These are phyloP conservation scores for Chelonia mydas DNA, from an alignment of 2,797 vertebrate genomes.

Conservation along the genomic window DNA sequence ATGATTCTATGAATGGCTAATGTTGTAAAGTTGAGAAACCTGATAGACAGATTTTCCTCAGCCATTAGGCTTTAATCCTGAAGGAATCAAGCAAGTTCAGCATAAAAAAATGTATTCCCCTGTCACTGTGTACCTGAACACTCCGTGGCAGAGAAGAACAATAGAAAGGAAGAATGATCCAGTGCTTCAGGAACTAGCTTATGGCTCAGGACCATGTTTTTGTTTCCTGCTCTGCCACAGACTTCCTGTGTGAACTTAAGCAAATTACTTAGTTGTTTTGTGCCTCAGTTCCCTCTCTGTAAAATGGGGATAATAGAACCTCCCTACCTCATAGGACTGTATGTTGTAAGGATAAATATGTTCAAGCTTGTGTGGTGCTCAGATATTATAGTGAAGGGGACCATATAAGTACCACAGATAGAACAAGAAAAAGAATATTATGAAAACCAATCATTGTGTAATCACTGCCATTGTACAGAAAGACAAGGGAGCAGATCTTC, in stretches of 20 bases:
- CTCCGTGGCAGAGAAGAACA: not conserved
- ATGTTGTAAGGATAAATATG: constrained; percentile 5
- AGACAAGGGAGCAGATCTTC: not conserved
- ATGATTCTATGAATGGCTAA: not conserved
- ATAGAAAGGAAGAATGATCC: not conserved
- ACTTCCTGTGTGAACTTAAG: not conserved
- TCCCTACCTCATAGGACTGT: not conserved
- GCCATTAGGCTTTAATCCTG: not conserved
- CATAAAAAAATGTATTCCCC: not conserved
- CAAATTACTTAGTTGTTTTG: rapidly evolving
- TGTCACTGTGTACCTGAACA: not conserved
- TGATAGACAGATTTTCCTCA: not conserved
- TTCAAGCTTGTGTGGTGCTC: constrained; percentile 8
- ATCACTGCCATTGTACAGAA: not conserved
- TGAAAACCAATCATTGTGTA: constrained; percentile 63
- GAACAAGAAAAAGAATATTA: constrained; percentile 38
- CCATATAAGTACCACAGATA: constrained; percentile 7
- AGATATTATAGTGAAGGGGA: not conserved
- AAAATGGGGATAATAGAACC: constrained; percentile 5
- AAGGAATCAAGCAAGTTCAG: not conserved
- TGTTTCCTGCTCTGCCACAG: not conserved
- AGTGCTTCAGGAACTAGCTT: not conserved
- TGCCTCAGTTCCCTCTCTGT: not conserved
- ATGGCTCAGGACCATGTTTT: not conserved
- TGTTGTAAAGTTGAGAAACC: not conserved